Conservation (phyloP, 1,140 invertebrate species). For the Leptinotarsa defecta region DNA sequence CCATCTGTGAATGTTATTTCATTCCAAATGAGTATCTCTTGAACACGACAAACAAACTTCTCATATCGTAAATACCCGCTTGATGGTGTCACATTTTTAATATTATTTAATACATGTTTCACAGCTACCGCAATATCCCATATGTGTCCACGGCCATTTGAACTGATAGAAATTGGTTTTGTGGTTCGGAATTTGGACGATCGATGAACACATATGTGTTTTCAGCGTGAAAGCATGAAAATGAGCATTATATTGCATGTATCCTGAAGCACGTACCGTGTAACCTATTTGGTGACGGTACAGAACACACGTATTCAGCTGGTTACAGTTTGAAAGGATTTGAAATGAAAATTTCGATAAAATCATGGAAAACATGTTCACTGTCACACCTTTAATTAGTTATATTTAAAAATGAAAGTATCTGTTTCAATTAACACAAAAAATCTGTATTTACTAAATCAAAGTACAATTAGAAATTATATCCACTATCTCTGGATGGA, state of each 20-base stretch:
- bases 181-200: not conserved
- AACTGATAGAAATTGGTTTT: conserved; percentile 8
- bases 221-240: not conserved
- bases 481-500: too few relatives aligned
- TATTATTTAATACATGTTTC: not conserved
- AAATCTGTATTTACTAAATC: too few relatives aligned
- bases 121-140: not conserved
- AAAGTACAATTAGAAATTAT: too few relatives aligned
- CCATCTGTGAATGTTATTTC: too few relatives aligned
- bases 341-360: too few relatives aligned
- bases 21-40: too few relatives aligned
- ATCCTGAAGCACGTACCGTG: not conserved
- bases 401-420: too few relatives aligned
- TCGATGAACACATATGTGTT: conserved; percentile 3
- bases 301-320: not conserved
- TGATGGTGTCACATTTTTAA: not conserved
- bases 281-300: not conserved
- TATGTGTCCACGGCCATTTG: conserved; percentile 2
- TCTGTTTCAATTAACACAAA: too few relatives aligned
- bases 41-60: too few relatives aligned
- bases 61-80: too few relatives aligned
- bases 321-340: not conserved
- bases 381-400: too few relatives aligned
- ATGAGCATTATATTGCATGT: not conserved
- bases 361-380: too few relatives aligned